Percentiles rank a stretch among this genome's conserved stretches.
These are phyloP conservation scores for Allophyes oxyacanthae DNA, from an alignment of 2,888 invertebrate species.

Conservation along the genomic window DNA sequence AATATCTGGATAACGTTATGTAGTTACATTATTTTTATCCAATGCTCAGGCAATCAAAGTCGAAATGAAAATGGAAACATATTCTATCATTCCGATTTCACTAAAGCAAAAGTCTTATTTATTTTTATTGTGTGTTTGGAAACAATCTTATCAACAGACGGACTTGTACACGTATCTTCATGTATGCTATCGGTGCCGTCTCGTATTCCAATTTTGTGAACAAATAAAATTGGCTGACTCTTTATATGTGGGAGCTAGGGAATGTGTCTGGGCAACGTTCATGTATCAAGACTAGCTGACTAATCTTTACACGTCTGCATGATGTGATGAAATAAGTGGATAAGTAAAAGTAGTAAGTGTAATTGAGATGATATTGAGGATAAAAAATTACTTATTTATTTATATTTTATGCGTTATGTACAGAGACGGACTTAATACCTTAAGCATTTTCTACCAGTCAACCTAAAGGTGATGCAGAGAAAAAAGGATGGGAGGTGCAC, in stretches of 20 bases:
- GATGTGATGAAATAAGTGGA: conserved; percentile 8
- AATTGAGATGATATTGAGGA: conserved; percentile 7
- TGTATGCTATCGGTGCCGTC: conserved; percentile 50
- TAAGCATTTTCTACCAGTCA: no score
- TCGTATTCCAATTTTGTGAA: conserved; percentile 74
- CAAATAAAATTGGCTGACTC: conserved; percentile 72
- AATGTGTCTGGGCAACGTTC: conserved; percentile 66
- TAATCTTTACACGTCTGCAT: conserved; percentile 45
- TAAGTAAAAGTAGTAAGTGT: conserved; percentile 14
- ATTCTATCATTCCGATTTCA: conserved; percentile 15
- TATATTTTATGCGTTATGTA: no score
- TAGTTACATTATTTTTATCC: background rate
- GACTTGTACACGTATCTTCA: conserved; percentile 42
- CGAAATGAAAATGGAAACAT: conserved; percentile 6
- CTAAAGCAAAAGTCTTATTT: conserved; percentile 36
- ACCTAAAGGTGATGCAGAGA: no score
- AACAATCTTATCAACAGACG: conserved; percentile 50
- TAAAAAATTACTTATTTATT: background rate
- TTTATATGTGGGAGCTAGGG: conserved; percentile 55
- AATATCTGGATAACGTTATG: no score
- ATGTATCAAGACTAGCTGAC: conserved; percentile 44
- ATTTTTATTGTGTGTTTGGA: conserved; percentile 37
- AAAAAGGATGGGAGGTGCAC: no score
- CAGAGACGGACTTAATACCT: no score
- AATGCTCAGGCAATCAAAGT: conserved; percentile 9